These are phyloP conservation scores for Dufourea novaeangliae DNA, from an alignment of 1,140 invertebrate species.

Conservation along the genomic window DNA sequence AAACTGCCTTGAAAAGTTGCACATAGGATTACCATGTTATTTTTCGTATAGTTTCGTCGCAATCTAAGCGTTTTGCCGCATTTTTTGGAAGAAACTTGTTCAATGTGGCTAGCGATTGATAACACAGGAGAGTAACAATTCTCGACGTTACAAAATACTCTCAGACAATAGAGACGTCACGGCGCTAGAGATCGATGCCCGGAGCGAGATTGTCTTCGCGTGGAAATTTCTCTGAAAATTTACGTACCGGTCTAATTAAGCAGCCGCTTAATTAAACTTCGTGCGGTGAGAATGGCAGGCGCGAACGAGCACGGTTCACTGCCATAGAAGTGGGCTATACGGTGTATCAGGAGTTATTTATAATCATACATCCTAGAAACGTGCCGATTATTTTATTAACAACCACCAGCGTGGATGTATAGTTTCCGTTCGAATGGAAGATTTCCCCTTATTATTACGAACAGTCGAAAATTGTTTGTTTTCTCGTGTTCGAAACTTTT, in stretches of 20 bases:
- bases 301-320: not conserved
- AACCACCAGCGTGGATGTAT: not conserved
- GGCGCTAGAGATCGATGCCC: constrained; percentile 13
- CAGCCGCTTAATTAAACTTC: constrained; percentile 58
- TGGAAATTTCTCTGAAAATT: constrained; percentile 45
- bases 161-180: constrained; percentile 13
- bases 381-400: constrained; percentile 21
- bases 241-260: constrained; percentile 48
- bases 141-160: constrained; percentile 8
- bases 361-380: constrained; percentile 1
- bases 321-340: not conserved
- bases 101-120: constrained; percentile 13
- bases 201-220: constrained; percentile 30
- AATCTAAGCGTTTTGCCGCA: not conserved
- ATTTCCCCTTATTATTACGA: not conserved
- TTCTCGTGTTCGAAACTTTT: not conserved
- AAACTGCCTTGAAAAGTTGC: not conserved
- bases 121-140: not conserved
- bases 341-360: constrained; percentile 28
- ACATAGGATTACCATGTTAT: not conserved
- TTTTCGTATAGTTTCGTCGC: not conserved
- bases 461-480: not conserved
- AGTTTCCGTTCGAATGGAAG: not conserved
- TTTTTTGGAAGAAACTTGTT: not conserved
- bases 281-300: not conserved